Evolutionary conservation across 2,797 vertebrate genomes (phyloP).

Genomic region (Poeciliopsis paucimaculata): DNA sequence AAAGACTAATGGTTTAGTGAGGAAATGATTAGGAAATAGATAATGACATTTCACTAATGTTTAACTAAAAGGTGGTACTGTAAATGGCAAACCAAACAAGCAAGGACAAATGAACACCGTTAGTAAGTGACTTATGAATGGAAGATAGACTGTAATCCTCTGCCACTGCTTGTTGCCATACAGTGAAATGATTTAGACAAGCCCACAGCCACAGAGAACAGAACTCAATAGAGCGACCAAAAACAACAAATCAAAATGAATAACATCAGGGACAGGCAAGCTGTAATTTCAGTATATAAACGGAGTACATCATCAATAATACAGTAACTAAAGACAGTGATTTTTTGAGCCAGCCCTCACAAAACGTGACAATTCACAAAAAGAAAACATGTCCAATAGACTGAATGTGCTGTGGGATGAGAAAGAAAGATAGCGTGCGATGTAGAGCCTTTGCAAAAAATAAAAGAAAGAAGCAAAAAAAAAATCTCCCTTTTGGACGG

Average conservation of each 20-base stretch:
- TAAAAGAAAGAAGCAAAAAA: conserved; percentile 22
- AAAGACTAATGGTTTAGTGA: conserved; percentile 40
- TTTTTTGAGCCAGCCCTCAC: conserved; percentile 37
- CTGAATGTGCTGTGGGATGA: conserved; percentile 65
- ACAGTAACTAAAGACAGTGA: conserved; percentile 36
- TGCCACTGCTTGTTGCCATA: conserved; percentile 36
- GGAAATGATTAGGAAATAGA: conserved; percentile 56
- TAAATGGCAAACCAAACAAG: conserved; percentile 68
- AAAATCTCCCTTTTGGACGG: conserved; percentile 65
- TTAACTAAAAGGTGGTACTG: conserved; percentile 67
- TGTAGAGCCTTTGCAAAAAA: conserved; percentile 69
- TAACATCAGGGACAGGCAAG: conserved; percentile 45
- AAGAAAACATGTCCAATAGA: conserved; percentile 42
- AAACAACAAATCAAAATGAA: conserved; percentile 52
- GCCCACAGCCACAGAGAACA: conserved; percentile 26
- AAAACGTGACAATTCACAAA: conserved; percentile 44
- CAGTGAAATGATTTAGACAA: conserved; percentile 43
- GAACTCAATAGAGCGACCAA: conserved; percentile 36
- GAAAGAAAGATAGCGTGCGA: conserved; percentile 74
- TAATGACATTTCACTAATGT: conserved; percentile 71
- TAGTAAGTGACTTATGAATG: conserved; percentile 57
- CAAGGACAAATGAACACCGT: conserved; percentile 63
- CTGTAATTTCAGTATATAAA: conserved; percentile 41
- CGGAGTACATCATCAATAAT: conserved; percentile 41
- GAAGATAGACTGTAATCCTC: conserved; percentile 33